Conservation (phyloP, 30 jellyfish, hydroid and myxozoan species). For the Clytia hemisphaerica region DNA sequence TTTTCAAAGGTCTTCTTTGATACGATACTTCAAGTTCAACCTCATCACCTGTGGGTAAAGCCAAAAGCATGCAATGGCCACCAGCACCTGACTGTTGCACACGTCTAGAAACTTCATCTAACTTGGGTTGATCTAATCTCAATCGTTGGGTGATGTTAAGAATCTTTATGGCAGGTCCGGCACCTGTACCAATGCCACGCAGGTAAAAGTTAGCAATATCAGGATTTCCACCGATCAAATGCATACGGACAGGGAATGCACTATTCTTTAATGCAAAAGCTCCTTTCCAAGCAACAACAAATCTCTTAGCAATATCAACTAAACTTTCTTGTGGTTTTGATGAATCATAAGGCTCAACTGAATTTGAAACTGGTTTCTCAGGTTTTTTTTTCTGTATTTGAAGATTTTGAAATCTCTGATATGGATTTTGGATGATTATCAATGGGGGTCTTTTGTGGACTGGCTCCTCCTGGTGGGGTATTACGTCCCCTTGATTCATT, state of each 20-base stretch:
- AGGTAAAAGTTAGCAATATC: conserved; percentile 83
- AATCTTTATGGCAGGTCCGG: conserved; percentile 59
- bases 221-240: conserved; percentile 95
- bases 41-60: conserved; percentile 90
- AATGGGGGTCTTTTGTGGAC: conserved; percentile 33
- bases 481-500: conserved; percentile 41
- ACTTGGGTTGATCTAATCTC: conserved; percentile 92
- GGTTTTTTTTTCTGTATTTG: conserved; percentile 25
- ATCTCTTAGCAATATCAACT: conserved; percentile 86
- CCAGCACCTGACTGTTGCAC: conserved; percentile 92
- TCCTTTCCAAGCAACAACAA: conserved; percentile 99
- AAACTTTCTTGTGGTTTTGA: conserved; percentile 46
- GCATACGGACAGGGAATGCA: conserved; percentile 94
- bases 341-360: background rate
- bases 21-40: conserved; percentile 58
- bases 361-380: background rate
- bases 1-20: conserved; percentile 81
- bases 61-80: conserved; percentile 93
- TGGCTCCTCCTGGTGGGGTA: conserved; percentile 43
- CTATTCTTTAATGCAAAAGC: conserved; percentile 89
- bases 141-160: conserved; percentile 88
- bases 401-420: conserved; percentile 26
- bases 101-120: conserved; percentile 94
- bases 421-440: conserved; percentile 42
- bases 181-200: conserved; percentile 85